A percentile compares a stretch with the other conserved stretches of the same genome.
Evolutionary conservation across 2,888 invertebrate genomes (phyloP).

Genomic region (Brassicogethes aeneus): DNA sequence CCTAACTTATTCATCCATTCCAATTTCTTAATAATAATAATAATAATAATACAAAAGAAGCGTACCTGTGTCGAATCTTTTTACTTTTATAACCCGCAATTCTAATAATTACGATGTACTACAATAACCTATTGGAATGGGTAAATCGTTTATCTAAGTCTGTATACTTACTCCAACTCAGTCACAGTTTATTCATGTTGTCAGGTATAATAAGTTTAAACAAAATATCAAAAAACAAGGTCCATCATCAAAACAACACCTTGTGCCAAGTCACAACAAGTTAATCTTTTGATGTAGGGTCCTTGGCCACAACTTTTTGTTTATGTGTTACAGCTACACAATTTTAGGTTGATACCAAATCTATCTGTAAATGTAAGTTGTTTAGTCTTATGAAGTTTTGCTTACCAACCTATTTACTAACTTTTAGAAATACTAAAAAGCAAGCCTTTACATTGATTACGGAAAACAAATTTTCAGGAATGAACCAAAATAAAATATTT

Average conservation of each 20-base stretch:
- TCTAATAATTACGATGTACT: too few species aligned
- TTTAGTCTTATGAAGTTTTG: neutral
- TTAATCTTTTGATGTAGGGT: too few species aligned
- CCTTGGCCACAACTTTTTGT: neutral
- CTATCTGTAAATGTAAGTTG: neutral
- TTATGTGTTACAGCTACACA: neutral
- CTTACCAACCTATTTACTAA: conserved; percentile 4
- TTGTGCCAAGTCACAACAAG: too few species aligned
- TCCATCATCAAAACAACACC: too few species aligned
- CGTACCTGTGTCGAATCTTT: neutral
- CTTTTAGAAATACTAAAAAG: neutral
- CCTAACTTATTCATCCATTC: conserved; percentile 8
- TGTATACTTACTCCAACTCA: conserved; percentile 6
- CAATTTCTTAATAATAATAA: conserved; percentile 1
- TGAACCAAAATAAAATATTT: neutral
- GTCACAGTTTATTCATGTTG: conserved; percentile 4
- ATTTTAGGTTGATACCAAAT: neutral
- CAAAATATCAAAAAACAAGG: too few species aligned
- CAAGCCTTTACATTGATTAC: conserved; percentile 7
- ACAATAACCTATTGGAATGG: neutral
- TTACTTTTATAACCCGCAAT: conserved; percentile 1
- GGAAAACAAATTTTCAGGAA: neutral
- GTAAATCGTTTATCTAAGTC: neutral
- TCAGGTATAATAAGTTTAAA: neutral
- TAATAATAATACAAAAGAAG: conserved; percentile 1